A percentile compares a stretch with the other conserved stretches of the same genome.
phyloP scores from a whole-genome alignment of 2,797 vertebrate species.

The Eurystomus glaucurus region DNA sequence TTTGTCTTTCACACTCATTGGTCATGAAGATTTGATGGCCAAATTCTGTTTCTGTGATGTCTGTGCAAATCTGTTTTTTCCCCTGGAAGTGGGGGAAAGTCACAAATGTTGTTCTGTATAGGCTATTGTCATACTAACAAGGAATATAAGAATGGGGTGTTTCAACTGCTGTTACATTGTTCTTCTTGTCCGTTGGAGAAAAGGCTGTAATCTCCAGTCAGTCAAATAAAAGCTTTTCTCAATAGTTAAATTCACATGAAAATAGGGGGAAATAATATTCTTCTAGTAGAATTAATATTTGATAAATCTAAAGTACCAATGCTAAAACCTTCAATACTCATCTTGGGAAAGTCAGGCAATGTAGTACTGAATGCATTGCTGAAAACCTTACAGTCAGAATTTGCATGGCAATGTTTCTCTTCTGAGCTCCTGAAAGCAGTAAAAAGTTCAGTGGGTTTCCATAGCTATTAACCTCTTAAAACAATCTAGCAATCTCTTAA shows the following conservation, averaged over 20 bases:
- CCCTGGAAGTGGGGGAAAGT: background rate
- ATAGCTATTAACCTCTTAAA: background rate
- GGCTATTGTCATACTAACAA: background rate
- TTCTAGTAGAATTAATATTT: background rate
- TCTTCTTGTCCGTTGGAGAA: background rate
- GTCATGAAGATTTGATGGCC: background rate
- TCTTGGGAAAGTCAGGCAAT: background rate
- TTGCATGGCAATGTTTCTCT: background rate
- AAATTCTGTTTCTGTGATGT: background rate
- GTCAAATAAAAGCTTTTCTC: background rate
- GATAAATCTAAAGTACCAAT: background rate
- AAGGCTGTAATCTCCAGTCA: background rate
- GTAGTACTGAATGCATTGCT: background rate
- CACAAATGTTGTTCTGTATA: background rate
- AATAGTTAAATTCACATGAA: background rate
- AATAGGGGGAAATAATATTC: background rate
- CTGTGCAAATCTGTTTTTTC: background rate
- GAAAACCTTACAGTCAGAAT: background rate
- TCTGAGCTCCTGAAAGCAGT: background rate
- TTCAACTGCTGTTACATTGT: background rate
- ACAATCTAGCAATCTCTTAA: background rate
- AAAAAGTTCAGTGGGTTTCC: background rate
- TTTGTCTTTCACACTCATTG: background rate
- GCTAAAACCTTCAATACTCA: background rate
- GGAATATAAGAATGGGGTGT: background rate